Evolutionary conservation across 2,113 vertebrate species (phyloP).

Genomic region (Malaclemys terrapin): DNA sequence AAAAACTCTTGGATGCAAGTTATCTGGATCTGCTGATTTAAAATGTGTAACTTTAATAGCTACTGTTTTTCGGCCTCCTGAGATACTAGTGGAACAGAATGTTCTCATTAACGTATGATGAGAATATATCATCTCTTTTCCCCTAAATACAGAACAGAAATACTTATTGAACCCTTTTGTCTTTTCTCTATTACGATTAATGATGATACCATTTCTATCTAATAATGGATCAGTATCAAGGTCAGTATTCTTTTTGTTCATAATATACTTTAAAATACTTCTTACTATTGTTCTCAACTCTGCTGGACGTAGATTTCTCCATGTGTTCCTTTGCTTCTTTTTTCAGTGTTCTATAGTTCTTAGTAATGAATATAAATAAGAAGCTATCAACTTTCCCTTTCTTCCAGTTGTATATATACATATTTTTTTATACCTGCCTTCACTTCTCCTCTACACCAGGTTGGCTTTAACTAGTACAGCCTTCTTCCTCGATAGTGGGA

Average conservation of each 20-base stretch:
- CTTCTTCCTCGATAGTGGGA: too few relatives aligned
- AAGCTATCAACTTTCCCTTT: not conserved
- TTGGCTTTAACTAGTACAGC: not conserved
- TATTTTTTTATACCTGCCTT: not conserved
- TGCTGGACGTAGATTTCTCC: not conserved
- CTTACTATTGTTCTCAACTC: not conserved
- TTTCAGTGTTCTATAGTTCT: not conserved
- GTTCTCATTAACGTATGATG: not conserved
- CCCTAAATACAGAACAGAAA: not conserved
- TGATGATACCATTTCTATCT: not conserved
- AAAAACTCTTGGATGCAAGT: too few relatives aligned
- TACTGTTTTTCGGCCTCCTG: too few relatives aligned
- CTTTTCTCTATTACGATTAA: not conserved
- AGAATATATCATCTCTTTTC: not conserved
- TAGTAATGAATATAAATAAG: too few relatives aligned
- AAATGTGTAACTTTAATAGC: too few relatives aligned
- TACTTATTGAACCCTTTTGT: not conserved
- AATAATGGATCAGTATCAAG: not conserved
- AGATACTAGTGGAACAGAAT: not conserved
- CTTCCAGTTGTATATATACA: not conserved
- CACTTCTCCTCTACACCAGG: not conserved
- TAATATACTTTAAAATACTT: not conserved
- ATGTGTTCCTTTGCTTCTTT: not conserved
- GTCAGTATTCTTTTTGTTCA: not conserved
- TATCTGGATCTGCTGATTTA: too few relatives aligned